Percentiles rank a stretch among this genome's conserved stretches.
These are phyloP conservation scores for Eospalax fontanierii DNA, from an alignment of 2,797 vertebrate species.

Conservation along the genomic window DNA sequence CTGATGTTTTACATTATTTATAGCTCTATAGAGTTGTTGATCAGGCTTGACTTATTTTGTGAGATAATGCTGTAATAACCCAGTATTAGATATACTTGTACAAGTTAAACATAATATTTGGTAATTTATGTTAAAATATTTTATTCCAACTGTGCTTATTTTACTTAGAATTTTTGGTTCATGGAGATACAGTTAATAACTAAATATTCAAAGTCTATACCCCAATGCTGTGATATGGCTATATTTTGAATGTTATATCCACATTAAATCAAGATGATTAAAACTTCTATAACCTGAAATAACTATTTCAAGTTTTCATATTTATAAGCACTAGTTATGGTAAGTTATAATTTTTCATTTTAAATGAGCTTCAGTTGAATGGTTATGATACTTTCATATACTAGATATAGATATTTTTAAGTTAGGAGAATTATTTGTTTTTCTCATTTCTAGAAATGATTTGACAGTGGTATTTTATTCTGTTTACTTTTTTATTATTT, in stretches of 20 bases:
- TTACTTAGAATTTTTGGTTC: not conserved
- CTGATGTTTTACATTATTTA: not conserved
- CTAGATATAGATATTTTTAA: not conserved
- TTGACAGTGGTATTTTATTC: not conserved
- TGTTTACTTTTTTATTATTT: not conserved
- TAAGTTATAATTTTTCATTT: not conserved
- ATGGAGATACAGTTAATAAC: not conserved
- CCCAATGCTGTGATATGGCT: not conserved
- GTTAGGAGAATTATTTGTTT: not conserved
- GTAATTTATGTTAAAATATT: not conserved
- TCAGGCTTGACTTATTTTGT: not conserved
- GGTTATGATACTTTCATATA: not conserved
- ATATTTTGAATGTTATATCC: not conserved
- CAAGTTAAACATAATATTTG: not conserved
- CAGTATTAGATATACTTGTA: not conserved
- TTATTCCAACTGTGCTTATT: not conserved
- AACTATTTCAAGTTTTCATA: not conserved
- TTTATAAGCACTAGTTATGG: not conserved
- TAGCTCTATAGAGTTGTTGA: not conserved
- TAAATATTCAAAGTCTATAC: not conserved
- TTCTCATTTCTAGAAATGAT: no score
- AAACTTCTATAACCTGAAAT: not conserved
- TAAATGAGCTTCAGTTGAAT: slow-evolving; percentile 1
- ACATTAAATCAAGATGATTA: not conserved
- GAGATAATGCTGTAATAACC: not conserved